Evolutionary conservation across 2,888 invertebrate genomes (phyloP).

Genomic region (Tenthredo scrophulariae): DNA sequence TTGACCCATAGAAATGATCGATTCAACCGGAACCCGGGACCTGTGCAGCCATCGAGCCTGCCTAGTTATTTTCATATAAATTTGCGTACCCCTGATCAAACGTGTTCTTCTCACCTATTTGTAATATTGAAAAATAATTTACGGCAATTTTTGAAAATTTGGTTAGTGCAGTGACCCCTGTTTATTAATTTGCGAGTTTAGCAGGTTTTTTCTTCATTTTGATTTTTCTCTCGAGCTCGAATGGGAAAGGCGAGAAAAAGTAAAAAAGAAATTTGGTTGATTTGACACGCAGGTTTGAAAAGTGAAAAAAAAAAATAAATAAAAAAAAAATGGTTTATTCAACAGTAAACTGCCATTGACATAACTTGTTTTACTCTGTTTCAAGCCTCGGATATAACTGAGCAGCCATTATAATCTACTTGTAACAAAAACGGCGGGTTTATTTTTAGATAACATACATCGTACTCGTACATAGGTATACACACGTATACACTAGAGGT

Average conservation of each 20-base stretch:
- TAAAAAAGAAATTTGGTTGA: too few species aligned
- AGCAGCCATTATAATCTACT: neutral
- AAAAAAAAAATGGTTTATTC: neutral
- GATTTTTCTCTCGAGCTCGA: too few species aligned
- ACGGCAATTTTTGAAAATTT: too few species aligned
- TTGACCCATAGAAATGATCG: slow-evolving; percentile 36
- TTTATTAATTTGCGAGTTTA: too few species aligned
- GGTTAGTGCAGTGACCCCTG: too few species aligned
- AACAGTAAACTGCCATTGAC: neutral
- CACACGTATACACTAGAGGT: neutral
- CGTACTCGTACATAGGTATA: neutral
- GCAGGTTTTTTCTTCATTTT: neutral
- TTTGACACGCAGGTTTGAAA: too few species aligned
- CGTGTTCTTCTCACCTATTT: too few species aligned
- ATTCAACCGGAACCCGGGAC: slow-evolving; percentile 12
- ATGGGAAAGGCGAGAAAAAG: too few species aligned
- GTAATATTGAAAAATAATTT: too few species aligned
- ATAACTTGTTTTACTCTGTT: neutral
- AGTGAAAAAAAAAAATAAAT: too few species aligned
- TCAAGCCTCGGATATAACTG: neutral
- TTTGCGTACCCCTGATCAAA: neutral
- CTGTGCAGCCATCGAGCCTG: neutral
- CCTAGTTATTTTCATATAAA: neutral
- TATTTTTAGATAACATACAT: neutral
- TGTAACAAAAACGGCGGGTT: neutral